phyloP scores from a whole-genome alignment of 2,113 vertebrate genomes.

The Festucalex cinctus region DNA sequence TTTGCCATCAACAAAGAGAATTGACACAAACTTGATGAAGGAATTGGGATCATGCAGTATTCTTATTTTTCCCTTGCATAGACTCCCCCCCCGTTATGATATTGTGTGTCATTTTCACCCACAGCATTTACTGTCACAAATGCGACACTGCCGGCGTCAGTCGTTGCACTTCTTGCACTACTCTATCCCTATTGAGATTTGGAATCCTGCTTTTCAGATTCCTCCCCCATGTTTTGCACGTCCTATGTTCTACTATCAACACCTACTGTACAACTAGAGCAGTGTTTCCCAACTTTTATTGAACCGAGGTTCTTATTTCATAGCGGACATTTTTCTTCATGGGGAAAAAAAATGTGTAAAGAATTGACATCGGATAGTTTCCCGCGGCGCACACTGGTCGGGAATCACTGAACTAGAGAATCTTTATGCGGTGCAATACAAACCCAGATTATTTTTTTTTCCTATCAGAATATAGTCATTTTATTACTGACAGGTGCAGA shows the following conservation, averaged over 20 bases:
- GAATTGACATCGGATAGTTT: no score
- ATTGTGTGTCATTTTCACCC: conserved; percentile 34
- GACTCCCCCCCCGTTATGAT: not conserved
- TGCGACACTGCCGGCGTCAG: conserved; percentile 25
- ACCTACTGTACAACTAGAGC: conserved; percentile 53
- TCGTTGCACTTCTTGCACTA: conserved; percentile 68
- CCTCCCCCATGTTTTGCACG: conserved; percentile 59
- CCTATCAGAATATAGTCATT: conserved; percentile 53
- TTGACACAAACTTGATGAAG: conserved; percentile 10
- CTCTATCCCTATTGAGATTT: conserved; percentile 68
- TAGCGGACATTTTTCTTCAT: no score
- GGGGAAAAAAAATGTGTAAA: no score
- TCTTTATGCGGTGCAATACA: conserved; percentile 67
- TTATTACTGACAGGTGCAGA: conserved; percentile 57
- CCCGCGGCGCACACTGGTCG: no score
- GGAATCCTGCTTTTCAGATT: conserved; percentile 46
- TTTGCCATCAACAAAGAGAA: not conserved
- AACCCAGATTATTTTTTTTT: conserved; percentile 51
- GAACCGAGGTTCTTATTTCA: no score
- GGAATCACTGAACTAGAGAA: conserved; percentile 15
- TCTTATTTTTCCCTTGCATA: conserved; percentile 16
- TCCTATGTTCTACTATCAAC: conserved; percentile 38
- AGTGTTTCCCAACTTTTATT: no score
- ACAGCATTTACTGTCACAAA: conserved; percentile 48
- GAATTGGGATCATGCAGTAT: conserved; percentile 23